A percentile compares a stretch with the other conserved stretches of the same genome.
phyloP scores from a whole-genome alignment of 2,888 invertebrate species.

The Oscheius myriophilus region DNA sequence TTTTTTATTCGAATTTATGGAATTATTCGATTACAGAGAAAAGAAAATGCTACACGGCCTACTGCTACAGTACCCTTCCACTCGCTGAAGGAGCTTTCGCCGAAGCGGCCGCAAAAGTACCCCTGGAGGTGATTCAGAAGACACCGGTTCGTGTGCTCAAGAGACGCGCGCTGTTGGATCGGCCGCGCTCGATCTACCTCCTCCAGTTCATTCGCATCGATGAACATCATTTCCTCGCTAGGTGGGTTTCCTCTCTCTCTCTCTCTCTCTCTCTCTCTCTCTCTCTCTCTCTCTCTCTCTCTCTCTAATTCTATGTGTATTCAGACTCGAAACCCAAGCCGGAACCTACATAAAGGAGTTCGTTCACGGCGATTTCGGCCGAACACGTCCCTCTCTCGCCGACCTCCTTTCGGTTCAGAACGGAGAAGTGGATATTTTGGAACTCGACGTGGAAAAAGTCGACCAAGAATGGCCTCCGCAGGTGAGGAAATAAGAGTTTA shows the following conservation, averaged over 20 bases:
- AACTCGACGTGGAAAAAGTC: conserved; percentile 85
- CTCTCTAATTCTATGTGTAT: background rate
- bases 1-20: background rate
- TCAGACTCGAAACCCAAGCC: conserved; percentile 67
- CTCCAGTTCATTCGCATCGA: conserved; percentile 57
- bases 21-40: conserved; percentile 55
- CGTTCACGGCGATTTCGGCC: conserved; percentile 92
- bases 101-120: conserved; percentile 28
- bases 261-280: background rate
- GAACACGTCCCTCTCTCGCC: conserved; percentile 80
- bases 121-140: conserved; percentile 46
- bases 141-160: conserved; percentile 63
- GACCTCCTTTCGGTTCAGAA: conserved; percentile 77
- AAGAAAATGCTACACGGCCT: conserved; percentile 64
- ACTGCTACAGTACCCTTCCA: conserved; percentile 63
- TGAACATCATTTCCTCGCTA: conserved; percentile 51
- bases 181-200: conserved; percentile 59
- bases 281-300: background rate
- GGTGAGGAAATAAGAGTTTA: conserved; percentile 8
- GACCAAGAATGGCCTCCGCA: conserved; percentile 81
- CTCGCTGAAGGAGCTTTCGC: conserved; percentile 42
- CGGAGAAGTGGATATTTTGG: conserved; percentile 83
- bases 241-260: conserved; percentile 25
- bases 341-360: conserved; percentile 90
- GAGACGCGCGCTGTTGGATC: conserved; percentile 64